Base-by-base conservation (phyloP, 2,888 invertebrate species). In the Zaprionus lineosus region DNA sequence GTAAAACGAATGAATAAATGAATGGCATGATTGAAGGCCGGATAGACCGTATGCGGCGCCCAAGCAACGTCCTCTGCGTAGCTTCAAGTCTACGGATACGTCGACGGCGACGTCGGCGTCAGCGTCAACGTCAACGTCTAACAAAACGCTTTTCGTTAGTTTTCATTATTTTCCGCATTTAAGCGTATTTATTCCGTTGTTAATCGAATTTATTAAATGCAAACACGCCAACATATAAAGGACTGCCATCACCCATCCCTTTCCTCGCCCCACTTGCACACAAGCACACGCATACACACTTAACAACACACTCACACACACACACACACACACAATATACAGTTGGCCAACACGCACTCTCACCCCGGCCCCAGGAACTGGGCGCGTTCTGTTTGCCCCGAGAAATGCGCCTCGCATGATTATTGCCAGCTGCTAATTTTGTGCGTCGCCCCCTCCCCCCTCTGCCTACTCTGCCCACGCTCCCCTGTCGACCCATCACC, bases 121-220 rank as follows among this genome's bases (percentile, higher is more conserved):
- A n/a, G n/a, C 26, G 28, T 21, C 53, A 11, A 33, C 37, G 55
- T 16, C 59, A 48, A 61, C 51, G 63, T 70, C 77, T 84, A 77
- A 77, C 84, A 86, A 86, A 82, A 84, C 84, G 77, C 65, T 82
- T 82, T 82, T 84, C 86, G 86, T 84, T 82, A 82, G 82, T 82
- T 82, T 82, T 82, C 86, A 82, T 82, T 86, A 82, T 84, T 86
- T 82, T 86, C 84, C 84, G 84, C 82, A 82, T 86, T 84, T 76
- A 84, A 84, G 86, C 86, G 86, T 86, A 83, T 86, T 83, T 86
- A 83, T 83, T 86, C 84, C 83, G 86, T 74, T 86, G 86, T 85
- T 84, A 84, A 86, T 86, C 84, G 86, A 86, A 82, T 86, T 87
- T 85, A 87, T 87, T 88, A 86, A 87, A 88, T 83, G 85, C 87